Evolutionary conservation across 1,140 invertebrate species (phyloP).

Genomic region (Papilio polytes): DNA sequence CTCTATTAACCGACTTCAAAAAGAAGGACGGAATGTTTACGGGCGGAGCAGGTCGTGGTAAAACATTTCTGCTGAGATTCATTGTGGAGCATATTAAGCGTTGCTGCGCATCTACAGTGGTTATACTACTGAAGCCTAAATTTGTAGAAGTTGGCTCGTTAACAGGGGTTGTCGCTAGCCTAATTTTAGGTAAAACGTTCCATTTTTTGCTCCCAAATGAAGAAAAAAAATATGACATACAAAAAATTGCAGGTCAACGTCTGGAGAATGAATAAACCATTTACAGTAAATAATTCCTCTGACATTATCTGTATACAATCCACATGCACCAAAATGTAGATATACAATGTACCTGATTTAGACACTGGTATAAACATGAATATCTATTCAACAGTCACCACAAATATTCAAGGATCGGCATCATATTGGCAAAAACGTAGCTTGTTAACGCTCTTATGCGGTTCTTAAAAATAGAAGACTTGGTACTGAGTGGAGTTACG

Average conservation of each 20-base stretch:
- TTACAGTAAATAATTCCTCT: no score
- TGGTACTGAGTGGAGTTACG: slow-evolving; percentile 47
- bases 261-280: background rate
- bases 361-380: no score
- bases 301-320: no score
- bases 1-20: no score
- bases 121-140: slow-evolving; percentile 44
- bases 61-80: slow-evolving; percentile 50
- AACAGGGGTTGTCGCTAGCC: slow-evolving; percentile 51
- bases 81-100: background rate
- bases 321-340: no score
- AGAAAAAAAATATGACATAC: slow-evolving; percentile 47
- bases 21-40: slow-evolving; percentile 18
- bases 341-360: no score
- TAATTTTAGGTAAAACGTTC: slow-evolving; percentile 47
- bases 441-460: slow-evolving; percentile 12
- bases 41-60: slow-evolving; percentile 50
- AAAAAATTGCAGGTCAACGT: slow-evolving; percentile 41
- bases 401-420: slow-evolving; percentile 47
- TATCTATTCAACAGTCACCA: no score
- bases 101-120: slow-evolving; percentile 28
- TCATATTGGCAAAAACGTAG: slow-evolving; percentile 47
- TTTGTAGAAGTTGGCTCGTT: slow-evolving; percentile 50
- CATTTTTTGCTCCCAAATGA: slow-evolving; percentile 48
- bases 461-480: slow-evolving; percentile 40